A percentile compares a stretch with the other conserved stretches of the same genome.
phyloP scores from a whole-genome alignment of 2,113 vertebrate species.

The Eleginops maclovinus region DNA sequence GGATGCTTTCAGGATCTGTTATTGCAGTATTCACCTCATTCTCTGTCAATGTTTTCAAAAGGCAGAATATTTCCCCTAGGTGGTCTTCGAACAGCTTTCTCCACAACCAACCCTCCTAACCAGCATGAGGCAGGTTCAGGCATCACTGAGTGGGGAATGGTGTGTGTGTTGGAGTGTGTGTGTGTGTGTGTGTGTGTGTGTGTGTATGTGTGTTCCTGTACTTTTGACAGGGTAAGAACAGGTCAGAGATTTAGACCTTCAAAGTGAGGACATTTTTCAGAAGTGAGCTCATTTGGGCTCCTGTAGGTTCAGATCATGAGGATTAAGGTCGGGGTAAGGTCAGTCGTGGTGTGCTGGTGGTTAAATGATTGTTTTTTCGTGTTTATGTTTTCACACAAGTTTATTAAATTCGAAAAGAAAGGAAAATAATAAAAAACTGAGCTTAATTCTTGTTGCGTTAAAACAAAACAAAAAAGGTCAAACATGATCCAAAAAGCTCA shows the following conservation, averaged over 20 bases:
- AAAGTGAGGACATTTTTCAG: constrained; percentile 25
- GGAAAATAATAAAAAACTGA: background rate
- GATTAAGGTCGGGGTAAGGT: background rate
- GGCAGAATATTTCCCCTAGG: constrained; percentile 46
- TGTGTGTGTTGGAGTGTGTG: constrained; percentile 2
- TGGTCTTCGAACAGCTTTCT: constrained; percentile 45
- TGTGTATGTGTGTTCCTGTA: constrained; percentile 1
- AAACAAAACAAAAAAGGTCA: constrained; percentile 12
- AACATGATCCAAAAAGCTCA: background rate
- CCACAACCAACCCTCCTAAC: constrained; percentile 33
- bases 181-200: constrained; percentile 19
- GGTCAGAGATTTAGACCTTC: constrained; percentile 20
- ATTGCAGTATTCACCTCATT: constrained; percentile 48
- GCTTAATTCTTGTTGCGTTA: background rate
- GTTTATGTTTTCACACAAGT: background rate
- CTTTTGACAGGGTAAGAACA: constrained; percentile 24
- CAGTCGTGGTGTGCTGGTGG: background rate
- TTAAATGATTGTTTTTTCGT: background rate
- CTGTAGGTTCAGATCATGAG: background rate
- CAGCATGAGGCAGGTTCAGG: constrained; percentile 53
- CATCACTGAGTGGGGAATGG: constrained; percentile 12
- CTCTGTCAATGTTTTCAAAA: constrained; percentile 55
- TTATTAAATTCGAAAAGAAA: constrained; percentile 1
- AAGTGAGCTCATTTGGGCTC: constrained; percentile 31
- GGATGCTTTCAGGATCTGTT: constrained; percentile 58